phyloP scores from a whole-genome alignment of 2,888 invertebrate species.

The Ypsolopha sequella region DNA sequence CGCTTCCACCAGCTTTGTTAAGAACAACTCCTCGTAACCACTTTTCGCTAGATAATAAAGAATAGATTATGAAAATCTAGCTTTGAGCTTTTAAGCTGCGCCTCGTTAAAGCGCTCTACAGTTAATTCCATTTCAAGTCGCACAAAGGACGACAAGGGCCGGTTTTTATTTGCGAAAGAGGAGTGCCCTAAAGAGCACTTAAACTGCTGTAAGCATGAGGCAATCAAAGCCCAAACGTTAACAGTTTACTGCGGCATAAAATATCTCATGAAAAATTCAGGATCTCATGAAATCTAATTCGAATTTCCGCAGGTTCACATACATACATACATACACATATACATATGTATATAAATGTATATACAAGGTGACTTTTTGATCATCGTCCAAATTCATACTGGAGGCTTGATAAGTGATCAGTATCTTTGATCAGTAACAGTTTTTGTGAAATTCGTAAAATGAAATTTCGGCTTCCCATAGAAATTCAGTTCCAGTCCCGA shows the following conservation, averaged over 20 bases:
- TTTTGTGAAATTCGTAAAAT: no score
- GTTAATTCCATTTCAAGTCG: neutral
- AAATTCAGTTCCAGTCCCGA: no score
- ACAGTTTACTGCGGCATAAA: constrained; percentile 1
- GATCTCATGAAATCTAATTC: neutral
- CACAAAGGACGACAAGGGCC: no score
- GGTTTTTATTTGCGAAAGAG: neutral
- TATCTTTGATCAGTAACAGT: no score
- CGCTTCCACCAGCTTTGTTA: constrained; percentile 64
- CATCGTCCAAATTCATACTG: no score
- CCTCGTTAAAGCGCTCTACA: neutral
- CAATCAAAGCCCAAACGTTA: constrained; percentile 2
- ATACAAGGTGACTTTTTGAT: no score
- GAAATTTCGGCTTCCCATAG: no score
- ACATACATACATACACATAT: no score
- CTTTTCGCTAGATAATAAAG: constrained; percentile 29
- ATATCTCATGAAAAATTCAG: constrained; percentile 2
- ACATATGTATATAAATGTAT: no score
- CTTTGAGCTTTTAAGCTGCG: neutral
- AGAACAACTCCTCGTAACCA: constrained; percentile 53
- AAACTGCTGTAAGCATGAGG: neutral
- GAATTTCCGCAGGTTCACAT: neutral
- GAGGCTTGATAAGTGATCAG: no score
- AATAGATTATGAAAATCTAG: neutral
- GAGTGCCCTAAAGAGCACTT: neutral